These are phyloP conservation scores for Pempheris klunzingeri DNA, from an alignment of 2,797 vertebrate genomes.

Conservation along the genomic window DNA sequence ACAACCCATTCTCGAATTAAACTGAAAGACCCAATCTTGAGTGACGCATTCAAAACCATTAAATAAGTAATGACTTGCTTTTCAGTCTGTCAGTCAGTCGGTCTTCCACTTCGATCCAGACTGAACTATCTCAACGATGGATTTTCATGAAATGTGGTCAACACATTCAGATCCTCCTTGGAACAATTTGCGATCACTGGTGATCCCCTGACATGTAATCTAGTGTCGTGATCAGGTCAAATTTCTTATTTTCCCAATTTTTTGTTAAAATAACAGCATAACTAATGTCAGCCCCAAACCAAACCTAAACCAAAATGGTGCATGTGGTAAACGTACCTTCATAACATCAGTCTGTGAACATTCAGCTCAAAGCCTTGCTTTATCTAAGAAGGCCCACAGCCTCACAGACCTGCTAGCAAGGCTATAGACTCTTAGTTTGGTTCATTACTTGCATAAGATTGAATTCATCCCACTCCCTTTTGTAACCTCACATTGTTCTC, in stretches of 20 bases:
- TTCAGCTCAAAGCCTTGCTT: too few relatives aligned
- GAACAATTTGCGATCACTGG: not conserved
- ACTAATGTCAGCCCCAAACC: not conserved
- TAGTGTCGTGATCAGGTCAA: not conserved
- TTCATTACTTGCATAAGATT: constrained; percentile 32
- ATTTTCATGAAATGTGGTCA: not conserved
- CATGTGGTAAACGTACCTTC: not conserved
- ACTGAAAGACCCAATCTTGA: not conserved
- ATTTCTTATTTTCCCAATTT: not conserved
- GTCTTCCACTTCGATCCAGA: not conserved
- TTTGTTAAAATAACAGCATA: constrained; percentile 22
- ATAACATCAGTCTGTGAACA: not conserved
- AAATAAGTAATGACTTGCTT: constrained; percentile 2
- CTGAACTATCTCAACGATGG: not conserved
- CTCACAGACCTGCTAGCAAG: not conserved
- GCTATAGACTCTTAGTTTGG: constrained; percentile 6
- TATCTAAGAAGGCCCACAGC: too few relatives aligned
- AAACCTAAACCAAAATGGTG: not conserved
- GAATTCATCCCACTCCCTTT: constrained; percentile 48
- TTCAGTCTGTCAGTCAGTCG: not conserved
- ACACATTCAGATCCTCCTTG: not conserved
- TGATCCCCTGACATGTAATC: not conserved
- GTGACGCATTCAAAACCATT: constrained; percentile 13
- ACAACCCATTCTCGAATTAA: constrained; percentile 5
- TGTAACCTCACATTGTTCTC: constrained; percentile 47